Evolutionary conservation across 2,888 invertebrate species (phyloP), one percentile per base, ranked within the genome.

Genomic region (Andrena trimmerana): DNA sequence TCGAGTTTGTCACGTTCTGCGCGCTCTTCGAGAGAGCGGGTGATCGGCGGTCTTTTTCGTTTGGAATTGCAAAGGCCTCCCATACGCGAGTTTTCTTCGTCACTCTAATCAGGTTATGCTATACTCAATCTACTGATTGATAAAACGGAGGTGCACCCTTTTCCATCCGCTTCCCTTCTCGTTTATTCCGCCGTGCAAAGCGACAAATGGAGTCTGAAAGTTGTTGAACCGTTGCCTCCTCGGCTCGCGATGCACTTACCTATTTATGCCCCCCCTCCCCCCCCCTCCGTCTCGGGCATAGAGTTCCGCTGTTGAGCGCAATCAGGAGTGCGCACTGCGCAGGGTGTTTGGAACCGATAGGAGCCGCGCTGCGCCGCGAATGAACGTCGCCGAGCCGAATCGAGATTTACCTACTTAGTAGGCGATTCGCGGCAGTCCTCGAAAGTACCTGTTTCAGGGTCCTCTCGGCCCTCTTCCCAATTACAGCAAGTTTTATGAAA

Each of bases 291-390:
- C 20, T 20, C 20, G 20, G 20, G 20, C 20, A 20, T 20, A 20
- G 31, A 67, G 59, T 48, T 59, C 31, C 68, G n/a, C 33, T 60
- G 67, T 67, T 33, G 68, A 60, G 74, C 59, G 59, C 66, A 66
- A 66, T 67, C 48, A 59, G 20, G 59, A 31, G 20, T 29, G 13
- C 52, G 31, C 50, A 31, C 16, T 42, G 13, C 52, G 50, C 50
- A 16, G 42, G 50, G 31, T 67, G 42, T 24, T 59, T 29, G 16
- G 48, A 67, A 33, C 29, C 57, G 24, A 66, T 31, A 48, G 57
- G 54, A 48, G 66, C 20, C 20, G 20, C 20, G 20, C 20, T 0
- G 20, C 20, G 20, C 20, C 0, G 20, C 42, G 27, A n/a, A 3
- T 31, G 57, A 36, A 36, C 2, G 8, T 27, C 10, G 5, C 7